Conservation (phyloP, 2,888 invertebrate genomes). For the Chloroclystis v-ata region DNA sequence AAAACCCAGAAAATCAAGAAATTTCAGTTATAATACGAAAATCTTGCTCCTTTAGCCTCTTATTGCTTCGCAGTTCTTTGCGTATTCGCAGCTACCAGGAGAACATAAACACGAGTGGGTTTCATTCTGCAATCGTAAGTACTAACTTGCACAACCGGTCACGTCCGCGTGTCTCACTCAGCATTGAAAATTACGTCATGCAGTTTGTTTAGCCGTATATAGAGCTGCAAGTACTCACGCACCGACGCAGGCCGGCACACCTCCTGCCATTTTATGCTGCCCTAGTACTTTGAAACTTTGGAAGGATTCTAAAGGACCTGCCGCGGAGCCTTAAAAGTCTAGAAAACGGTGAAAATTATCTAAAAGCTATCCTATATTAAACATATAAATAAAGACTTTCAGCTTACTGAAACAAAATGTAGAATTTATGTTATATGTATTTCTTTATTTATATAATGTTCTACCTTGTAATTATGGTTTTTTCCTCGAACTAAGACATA, state of each 20-base stretch:
- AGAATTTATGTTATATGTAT: too few relatives aligned
- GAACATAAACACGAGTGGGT: conserved; percentile 50
- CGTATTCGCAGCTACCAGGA: conserved; percentile 55
- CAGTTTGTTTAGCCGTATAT: conserved; percentile 67
- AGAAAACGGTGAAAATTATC: conserved; percentile 8
- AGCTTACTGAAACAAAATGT: too few relatives aligned
- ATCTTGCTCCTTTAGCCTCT: too few relatives aligned
- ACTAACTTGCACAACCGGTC: conserved; percentile 67
- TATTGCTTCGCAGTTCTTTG: not conserved
- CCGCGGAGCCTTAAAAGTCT: conserved; percentile 8
- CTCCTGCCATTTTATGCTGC: conserved; percentile 47
- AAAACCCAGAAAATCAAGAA: too few relatives aligned
- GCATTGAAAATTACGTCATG: conserved; percentile 71
- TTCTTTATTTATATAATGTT: too few relatives aligned
- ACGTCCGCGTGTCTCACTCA: conserved; percentile 59
- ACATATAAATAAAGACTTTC: too few relatives aligned
- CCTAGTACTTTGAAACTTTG: conserved; percentile 58
- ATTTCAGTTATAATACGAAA: too few relatives aligned
- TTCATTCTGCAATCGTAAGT: conserved; percentile 53
- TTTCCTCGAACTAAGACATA: too few relatives aligned
- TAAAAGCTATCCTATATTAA: too few relatives aligned
- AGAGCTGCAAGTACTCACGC: conserved; percentile 53
- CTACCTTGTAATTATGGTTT: too few relatives aligned
- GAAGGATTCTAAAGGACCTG: conserved; percentile 61
- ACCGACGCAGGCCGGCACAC: conserved; percentile 53